Evolutionary conservation across 2,797 vertebrate species (phyloP).

Genomic region (Gorsachius magnificus): DNA sequence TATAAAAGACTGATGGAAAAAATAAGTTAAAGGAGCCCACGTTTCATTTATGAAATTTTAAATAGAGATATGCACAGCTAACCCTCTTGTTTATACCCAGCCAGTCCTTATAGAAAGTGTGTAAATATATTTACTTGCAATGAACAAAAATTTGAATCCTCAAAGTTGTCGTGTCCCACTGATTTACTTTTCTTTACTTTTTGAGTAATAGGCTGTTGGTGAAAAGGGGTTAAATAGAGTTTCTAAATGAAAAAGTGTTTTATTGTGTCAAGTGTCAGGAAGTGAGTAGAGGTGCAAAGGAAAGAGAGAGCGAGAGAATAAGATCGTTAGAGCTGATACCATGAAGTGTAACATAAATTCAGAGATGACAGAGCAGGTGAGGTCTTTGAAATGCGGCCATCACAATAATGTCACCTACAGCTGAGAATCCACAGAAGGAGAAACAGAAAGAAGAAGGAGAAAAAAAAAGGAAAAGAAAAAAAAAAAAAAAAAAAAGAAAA

Average conservation of each 20-base stretch:
- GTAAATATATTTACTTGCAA: slow-evolving; percentile 28
- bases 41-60: slow-evolving; percentile 38
- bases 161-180: slow-evolving; percentile 11
- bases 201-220: slow-evolving; percentile 65
- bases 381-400: slow-evolving; percentile 51
- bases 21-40: slow-evolving; percentile 6
- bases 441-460: neutral
- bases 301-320: slow-evolving; percentile 69
- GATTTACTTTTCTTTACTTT: slow-evolving; percentile 61
- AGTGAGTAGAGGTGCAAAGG: slow-evolving; percentile 76
- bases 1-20: slow-evolving; percentile 37
- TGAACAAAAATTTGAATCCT: slow-evolving; percentile 29
- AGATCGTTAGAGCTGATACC: slow-evolving; percentile 73
- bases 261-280: slow-evolving; percentile 79
- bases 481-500: neutral
- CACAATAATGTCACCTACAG: slow-evolving; percentile 43
- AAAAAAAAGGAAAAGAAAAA: neutral
- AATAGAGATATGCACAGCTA: slow-evolving; percentile 6
- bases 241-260: slow-evolving; percentile 78
- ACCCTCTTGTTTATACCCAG: slow-evolving; percentile 8
- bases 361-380: slow-evolving; percentile 74
- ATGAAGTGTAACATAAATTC: slow-evolving; percentile 71
- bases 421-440: slow-evolving; percentile 53
- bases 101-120: neutral
- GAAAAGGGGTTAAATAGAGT: slow-evolving; percentile 74